Evolutionary conservation across 2,113 vertebrate genomes (phyloP), one percentile per base, ranked within the genome.

Genomic region (Grammomys dolichurus): DNA sequence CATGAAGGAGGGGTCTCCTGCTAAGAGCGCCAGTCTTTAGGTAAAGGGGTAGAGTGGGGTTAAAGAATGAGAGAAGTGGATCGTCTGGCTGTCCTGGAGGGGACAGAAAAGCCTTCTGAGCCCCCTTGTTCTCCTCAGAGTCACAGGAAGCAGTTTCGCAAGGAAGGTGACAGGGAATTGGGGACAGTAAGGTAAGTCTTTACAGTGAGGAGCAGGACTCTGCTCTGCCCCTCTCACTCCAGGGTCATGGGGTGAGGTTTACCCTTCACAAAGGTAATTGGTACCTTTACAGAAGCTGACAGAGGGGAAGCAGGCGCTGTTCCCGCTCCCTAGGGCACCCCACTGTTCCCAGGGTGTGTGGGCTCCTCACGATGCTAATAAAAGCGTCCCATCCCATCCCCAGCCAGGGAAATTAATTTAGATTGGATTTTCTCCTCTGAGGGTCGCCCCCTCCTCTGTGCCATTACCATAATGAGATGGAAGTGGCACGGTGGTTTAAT

Each of bases 381-480:
- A 96, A 97, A 94, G 95, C 60, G 0, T 73, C 96, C 97, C 94
- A 84, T 93, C 93, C 96, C 95, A 95, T 94, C 80, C 97, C 78
- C 84, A 95, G 94, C 89, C 94, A 65, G 97, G 98, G 97, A 98
- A 98, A 98, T 98, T 98, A 98, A 98, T 98, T 98, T 98, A 98
- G 98, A 98, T 98, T 98, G 98, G 98, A 98, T 98, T 98, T 98
- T 98, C 98, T 98, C 63, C 98, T 94, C 95, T 97, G 97, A 98
- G 98, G 98, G 98, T 81, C 97, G 60, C 96, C 89, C 94, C 94
- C 82, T 75, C 93, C 96, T 90, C 46, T 91, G 96, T 80, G 96
- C 98, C 98, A 98, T 98, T 99, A 98, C 97, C 98, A 98, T 98
- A 98, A 98, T 98, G 98, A 98, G 98, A 98, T 98, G 98, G 98